Evolutionary conservation across 2,797 vertebrate species (phyloP), one percentile per base, ranked within the genome.

Genomic region (Hydrophis major): DNA sequence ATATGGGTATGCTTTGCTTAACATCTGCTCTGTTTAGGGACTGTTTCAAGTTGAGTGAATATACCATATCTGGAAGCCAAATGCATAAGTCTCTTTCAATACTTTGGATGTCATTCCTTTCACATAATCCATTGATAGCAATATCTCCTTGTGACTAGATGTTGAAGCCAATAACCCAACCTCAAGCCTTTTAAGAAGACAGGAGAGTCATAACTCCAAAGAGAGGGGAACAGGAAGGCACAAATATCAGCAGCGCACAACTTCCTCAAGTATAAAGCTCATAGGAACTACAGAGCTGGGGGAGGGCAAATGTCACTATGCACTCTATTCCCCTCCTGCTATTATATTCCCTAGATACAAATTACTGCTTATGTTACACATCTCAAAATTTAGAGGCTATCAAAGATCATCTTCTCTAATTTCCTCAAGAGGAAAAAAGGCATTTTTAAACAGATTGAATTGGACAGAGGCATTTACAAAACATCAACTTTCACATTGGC

Each of bases 331-430:
- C 87, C 74, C 57, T 92, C 16, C 55, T 88, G 47, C 86, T 86
- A n/a, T 61, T 78, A 86, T 42, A 78, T 18, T 59, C 61, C 86
- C 66, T 55, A 83, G 28, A 56, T 89, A 18, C 37, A 89, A 83
- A 32, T 22, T 56, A 66, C 6, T 74, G 47, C 57, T 91, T 91
- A 91, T 47, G 61, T 89, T 93, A 91, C 12, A n/a, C 56, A 83
- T 56, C 32, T 18, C 87, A 89, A 63, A 89, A 60, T 22, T 20
- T 91, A 83, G 18, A 89, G 20, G 92, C 90, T 89, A 93, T 93
- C 90, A 83, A 91, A 88, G 56, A 61, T 87, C 87, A 93, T 91
- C 92, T 93, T 42, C 27, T 57, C 86, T 83, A 61, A 89, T 89
- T 83, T 88, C 89, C 90, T 61, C 56, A 59, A 83, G 86, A 59